These are phyloP conservation scores for Eutrigla gurnardus DNA, from an alignment of 2,797 vertebrate genomes.

Conservation along the genomic window DNA sequence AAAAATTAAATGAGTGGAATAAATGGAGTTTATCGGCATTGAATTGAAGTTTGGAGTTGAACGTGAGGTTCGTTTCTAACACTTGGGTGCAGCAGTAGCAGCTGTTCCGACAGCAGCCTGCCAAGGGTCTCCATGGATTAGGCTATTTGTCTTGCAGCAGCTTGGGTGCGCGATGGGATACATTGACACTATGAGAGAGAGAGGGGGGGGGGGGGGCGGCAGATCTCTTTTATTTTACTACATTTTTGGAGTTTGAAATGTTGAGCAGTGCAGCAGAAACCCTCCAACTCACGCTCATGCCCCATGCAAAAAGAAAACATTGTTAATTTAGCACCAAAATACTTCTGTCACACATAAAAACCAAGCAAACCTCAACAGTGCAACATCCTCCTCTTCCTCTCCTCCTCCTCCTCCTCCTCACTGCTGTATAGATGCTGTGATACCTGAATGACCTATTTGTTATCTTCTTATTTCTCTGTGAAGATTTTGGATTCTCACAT, in stretches of 20 bases:
- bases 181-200: conserved; percentile 51
- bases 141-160: conserved; percentile 77
- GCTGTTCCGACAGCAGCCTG: conserved; percentile 68
- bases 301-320: conserved; percentile 36
- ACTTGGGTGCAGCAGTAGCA: conserved; percentile 69
- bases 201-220: conserved; percentile 16
- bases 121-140: conserved; percentile 66
- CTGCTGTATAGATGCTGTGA: background rate
- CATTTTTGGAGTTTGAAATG: conserved; percentile 58
- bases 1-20: background rate
- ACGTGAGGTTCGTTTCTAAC: conserved; percentile 45
- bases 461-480: background rate
- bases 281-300: conserved; percentile 34
- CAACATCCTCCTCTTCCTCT: conserved; percentile 17
- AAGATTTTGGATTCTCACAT: conserved; percentile 36
- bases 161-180: conserved; percentile 68
- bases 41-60: conserved; percentile 50
- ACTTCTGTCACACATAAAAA: conserved; percentile 1
- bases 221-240: conserved; percentile 38
- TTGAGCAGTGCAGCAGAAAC: conserved; percentile 62
- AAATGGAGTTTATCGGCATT: conserved; percentile 26
- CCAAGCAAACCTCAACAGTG: background rate
- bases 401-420: background rate
- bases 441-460: conserved; percentile 2
- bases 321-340: conserved; percentile 45